These are phyloP conservation scores for Calonectris borealis DNA, from an alignment of 2,113 vertebrate species.

Conservation along the genomic window DNA sequence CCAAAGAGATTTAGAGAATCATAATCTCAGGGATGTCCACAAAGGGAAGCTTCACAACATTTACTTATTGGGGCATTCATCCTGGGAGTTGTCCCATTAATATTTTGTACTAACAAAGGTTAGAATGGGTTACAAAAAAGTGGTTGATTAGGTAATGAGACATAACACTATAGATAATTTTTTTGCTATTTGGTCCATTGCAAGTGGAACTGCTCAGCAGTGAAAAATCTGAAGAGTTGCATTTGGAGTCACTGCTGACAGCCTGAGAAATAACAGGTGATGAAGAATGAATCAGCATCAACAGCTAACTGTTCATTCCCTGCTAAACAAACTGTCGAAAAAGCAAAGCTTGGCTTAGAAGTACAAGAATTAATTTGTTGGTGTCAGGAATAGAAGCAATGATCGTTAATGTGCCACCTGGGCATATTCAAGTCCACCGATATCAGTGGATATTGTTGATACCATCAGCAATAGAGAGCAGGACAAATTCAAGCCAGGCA, in stretches of 20 bases:
- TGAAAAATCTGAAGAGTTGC: background rate
- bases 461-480: background rate
- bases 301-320: background rate
- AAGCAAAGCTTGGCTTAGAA: background rate
- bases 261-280: slow-evolving; percentile 23
- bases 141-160: background rate
- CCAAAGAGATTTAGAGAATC: background rate
- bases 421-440: background rate
- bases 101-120: background rate
- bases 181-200: background rate
- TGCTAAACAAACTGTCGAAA: background rate
- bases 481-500: background rate
- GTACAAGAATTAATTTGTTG: background rate
- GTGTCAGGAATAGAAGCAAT: background rate
- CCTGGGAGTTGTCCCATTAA: background rate
- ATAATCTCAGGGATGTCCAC: background rate
- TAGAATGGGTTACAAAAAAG: background rate
- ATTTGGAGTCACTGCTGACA: background rate
- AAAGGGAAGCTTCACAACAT: background rate
- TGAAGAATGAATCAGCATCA: background rate
- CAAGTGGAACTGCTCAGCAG: background rate
- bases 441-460: background rate
- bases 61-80: background rate
- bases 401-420: background rate
- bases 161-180: background rate